Evolutionary conservation across 2,888 invertebrate species (phyloP), one percentile per base, ranked within the genome.

Genomic region (Julus scanicus): DNA sequence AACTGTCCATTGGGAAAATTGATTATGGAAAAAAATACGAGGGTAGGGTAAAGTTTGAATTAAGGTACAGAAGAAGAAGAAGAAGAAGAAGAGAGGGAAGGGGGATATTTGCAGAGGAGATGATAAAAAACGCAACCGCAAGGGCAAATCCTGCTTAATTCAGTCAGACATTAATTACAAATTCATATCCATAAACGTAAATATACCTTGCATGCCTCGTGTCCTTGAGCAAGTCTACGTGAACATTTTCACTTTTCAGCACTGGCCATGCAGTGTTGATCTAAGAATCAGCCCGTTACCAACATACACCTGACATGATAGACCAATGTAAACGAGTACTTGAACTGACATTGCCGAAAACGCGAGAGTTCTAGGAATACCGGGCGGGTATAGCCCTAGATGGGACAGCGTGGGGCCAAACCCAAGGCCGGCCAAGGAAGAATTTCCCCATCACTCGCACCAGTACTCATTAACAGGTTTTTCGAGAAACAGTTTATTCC

Each of bases 291-390:
- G n/a, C 63, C 29, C 29, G 29, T 29, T 29, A 29, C 29, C 63
- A 20, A 20, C 13, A 63, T 63, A 20, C 63, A 63, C 63, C 63
- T 63, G 63, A n/a, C 63, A 0, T 20, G 48, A 13, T 48, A 63
- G 63, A 63, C 20, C 5, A n/a, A n/a, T 5, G 15, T 17, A 15
- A 20, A 48, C 0, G 5, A 5, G 63, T 20, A 63, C 63, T 63
- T 63, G 63, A 63, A 63, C 63, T 63, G 63, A 63, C 63, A 63
- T 63, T 63, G 63, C 63, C 63, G 15, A 63, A 63, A 63, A 63
- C 4, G 63, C n/a, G 2, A 15, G 15, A 63, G 63, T 63, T 63
- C 63, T 20, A 4, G 63, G 63, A 63, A 63, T 9, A 4, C 5
- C 20, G 63, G 20, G 63, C 63, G 63, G 63, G 63, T 63, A 63